Conservation (phyloP, 2,888 invertebrate species). For the Patella depressa region DNA sequence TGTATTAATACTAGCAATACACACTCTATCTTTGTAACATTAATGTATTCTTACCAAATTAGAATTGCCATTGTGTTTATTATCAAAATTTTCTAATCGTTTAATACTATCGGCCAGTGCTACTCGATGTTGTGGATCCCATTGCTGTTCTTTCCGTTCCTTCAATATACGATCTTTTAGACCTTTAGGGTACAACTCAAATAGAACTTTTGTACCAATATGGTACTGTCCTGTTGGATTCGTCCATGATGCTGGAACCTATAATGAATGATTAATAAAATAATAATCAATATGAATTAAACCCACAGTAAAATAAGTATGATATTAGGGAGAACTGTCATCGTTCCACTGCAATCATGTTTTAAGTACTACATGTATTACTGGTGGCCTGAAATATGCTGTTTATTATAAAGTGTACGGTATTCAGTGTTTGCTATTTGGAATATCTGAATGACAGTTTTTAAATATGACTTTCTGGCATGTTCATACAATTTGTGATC, state of each 20-base stretch:
- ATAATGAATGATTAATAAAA: constrained; percentile 36
- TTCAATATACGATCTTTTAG: constrained; percentile 84
- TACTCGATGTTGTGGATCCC: constrained; percentile 87
- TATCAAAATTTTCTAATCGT: constrained; percentile 81
- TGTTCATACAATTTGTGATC: no score
- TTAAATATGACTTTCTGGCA: no score
- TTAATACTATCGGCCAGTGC: constrained; percentile 84
- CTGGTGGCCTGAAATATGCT: no score
- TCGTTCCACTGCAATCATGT: no score
- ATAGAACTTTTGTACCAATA: constrained; percentile 88
- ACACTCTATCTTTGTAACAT: neutral
- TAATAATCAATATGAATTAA: neutral
- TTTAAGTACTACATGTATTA: no score
- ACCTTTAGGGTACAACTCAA: constrained; percentile 88
- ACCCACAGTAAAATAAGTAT: neutral
- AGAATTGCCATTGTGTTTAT: constrained; percentile 68
- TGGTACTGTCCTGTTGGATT: constrained; percentile 89
- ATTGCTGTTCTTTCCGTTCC: constrained; percentile 84
- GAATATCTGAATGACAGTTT: no score
- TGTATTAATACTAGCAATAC: no score
- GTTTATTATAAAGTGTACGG: no score
- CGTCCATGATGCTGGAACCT: constrained; percentile 87
- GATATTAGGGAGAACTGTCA: no score
- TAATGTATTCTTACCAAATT: constrained; percentile 27
- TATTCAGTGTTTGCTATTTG: no score